A percentile compares a stretch with the other conserved stretches of the same genome.
Evolutionary conservation across 2,113 vertebrate species (phyloP).

Genomic region (Trinectes maculatus): DNA sequence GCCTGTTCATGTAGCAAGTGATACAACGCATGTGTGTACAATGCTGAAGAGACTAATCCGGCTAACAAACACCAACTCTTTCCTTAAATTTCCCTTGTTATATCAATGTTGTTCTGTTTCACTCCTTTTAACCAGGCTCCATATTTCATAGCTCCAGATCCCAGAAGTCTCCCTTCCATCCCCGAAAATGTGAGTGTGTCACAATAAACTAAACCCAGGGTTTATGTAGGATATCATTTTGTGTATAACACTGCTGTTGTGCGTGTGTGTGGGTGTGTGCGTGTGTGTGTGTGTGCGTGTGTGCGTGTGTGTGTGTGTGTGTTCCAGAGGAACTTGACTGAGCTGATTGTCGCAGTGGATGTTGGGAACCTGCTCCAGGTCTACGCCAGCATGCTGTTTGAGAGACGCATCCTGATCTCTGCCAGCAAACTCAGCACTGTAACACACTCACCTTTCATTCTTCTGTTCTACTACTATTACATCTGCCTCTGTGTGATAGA

Average conservation of each 20-base stretch:
- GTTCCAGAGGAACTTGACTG: constrained; percentile 89
- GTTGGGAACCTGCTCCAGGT: constrained; percentile 87
- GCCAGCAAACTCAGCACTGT: constrained; percentile 92
- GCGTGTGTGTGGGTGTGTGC: not conserved
- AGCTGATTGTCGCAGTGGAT: constrained; percentile 89
- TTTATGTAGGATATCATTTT: not conserved
- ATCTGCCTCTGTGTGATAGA: not conserved
- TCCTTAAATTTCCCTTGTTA: not conserved
- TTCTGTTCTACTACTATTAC: not conserved
- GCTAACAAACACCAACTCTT: not conserved
- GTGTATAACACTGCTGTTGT: not conserved
- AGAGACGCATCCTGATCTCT: constrained; percentile 88
- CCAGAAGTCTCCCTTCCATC: constrained; percentile 86
- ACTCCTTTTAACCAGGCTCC: constrained; percentile 77
- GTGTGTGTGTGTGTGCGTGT: not conserved
- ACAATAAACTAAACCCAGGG: not conserved
- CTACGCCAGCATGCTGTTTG: constrained; percentile 89
- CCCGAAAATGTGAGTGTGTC: constrained; percentile 89
- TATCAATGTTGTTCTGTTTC: not conserved
- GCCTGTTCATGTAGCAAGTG: constrained; percentile 8
- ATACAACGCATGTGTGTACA: not conserved
- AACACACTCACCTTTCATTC: constrained; percentile 43
- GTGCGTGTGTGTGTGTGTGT: not conserved
- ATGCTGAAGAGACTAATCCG: constrained; percentile 11
- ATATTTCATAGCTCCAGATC: constrained; percentile 88